Percentiles rank a stretch among this genome's conserved stretches.
Evolutionary conservation across 2,888 invertebrate genomes (phyloP).

Genomic region (Eupelmus urozonus): DNA sequence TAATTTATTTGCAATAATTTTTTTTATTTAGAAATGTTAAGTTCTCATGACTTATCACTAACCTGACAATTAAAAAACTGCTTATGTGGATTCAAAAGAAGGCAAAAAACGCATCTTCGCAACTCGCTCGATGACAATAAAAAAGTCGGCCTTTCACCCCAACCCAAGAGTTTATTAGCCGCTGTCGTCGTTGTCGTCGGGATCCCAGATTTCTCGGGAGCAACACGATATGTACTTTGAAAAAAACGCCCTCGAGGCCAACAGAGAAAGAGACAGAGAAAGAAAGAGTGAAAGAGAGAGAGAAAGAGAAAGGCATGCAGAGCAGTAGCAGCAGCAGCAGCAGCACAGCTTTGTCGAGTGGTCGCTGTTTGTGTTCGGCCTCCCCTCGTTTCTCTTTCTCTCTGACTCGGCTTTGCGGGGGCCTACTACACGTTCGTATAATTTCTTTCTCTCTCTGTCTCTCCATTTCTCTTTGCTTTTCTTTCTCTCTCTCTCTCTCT

Average conservation of each 20-base stretch:
- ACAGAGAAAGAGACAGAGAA: neutral
- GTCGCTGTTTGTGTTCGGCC: too few species aligned
- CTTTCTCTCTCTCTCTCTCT: neutral
- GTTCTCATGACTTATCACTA: too few species aligned
- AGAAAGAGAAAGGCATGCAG: too few species aligned
- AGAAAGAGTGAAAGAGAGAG: too few species aligned
- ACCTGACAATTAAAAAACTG: too few species aligned
- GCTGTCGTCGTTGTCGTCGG: neutral
- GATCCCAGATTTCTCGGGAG: neutral
- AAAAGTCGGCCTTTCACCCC: neutral
- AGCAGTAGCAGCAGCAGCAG: neutral
- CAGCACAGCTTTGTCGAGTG: conserved; percentile 17
- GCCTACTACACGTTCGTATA: too few species aligned
- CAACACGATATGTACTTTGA: neutral
- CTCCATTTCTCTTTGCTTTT: neutral
- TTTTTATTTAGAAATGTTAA: too few species aligned
- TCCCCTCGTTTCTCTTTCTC: neutral
- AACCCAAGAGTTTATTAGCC: neutral
- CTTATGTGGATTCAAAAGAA: too few species aligned
- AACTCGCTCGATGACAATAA: neutral
- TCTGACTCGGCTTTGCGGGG: neutral
- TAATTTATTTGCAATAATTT: too few species aligned
- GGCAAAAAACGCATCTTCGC: too few species aligned
- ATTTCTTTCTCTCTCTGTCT: neutral
- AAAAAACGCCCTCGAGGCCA: conserved; percentile 4